A percentile compares a stretch with the other conserved stretches of the same genome.
These are phyloP conservation scores for Saguinus midas DNA, from an alignment of 2,113 vertebrate genomes.

Conservation along the genomic window DNA sequence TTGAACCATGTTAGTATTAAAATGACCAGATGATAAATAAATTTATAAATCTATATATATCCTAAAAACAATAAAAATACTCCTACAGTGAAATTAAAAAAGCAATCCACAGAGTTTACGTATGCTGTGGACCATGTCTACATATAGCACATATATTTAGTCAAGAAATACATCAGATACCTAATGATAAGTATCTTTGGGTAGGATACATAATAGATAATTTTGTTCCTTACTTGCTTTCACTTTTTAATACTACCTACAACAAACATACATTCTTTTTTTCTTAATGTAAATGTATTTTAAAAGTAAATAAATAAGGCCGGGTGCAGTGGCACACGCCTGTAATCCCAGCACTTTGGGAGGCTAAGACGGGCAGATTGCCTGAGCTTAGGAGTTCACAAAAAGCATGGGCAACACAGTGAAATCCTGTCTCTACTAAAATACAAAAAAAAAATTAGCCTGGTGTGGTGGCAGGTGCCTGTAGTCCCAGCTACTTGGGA, in stretches of 20 bases:
- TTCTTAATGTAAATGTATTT: not conserved
- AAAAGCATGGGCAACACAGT: no score
- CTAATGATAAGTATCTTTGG: not conserved
- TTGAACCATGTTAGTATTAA: not conserved
- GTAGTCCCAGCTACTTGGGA: no score
- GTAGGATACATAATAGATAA: not conserved
- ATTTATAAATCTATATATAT: not conserved
- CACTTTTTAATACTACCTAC: not conserved
- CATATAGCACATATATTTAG: not conserved
- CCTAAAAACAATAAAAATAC: slow-evolving; percentile 3
- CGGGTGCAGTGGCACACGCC: fast-evolving
- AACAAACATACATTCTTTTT: not conserved
- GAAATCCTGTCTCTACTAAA: no score
- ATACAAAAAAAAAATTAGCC: no score
- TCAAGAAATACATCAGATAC: not conserved
- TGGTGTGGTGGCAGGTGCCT: no score
- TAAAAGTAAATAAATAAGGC: not conserved
- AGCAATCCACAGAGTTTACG: not conserved
- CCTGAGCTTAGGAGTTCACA: no score
- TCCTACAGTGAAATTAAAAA: not conserved
- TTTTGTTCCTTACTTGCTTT: slow-evolving; percentile 16
- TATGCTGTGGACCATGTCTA: not conserved
- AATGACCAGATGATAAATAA: not conserved
- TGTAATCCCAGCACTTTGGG: no score
- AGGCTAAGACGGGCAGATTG: no score